These are phyloP conservation scores for Ondatra zibethicus DNA, from an alignment of 2,113 vertebrate species.

Conservation along the genomic window DNA sequence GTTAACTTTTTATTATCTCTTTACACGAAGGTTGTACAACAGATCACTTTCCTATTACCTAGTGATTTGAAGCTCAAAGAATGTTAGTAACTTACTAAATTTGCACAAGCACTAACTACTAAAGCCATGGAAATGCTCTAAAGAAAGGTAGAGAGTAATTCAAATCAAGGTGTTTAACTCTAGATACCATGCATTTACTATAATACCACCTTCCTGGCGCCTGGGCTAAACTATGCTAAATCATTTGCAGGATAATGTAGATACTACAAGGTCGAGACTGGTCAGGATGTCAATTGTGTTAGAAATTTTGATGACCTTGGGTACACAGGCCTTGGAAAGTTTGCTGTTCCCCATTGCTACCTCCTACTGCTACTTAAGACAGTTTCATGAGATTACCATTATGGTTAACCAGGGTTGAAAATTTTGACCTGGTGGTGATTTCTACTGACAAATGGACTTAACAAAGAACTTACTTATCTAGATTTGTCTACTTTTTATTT, in stretches of 20 bases:
- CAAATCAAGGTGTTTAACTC: background rate
- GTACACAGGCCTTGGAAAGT: background rate
- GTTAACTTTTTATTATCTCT: background rate
- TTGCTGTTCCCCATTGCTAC: background rate
- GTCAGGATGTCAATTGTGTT: background rate
- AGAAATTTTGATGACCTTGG: background rate
- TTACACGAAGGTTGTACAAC: background rate
- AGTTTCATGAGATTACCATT: background rate
- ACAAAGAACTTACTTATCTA: background rate
- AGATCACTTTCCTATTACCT: background rate
- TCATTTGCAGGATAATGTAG: background rate
- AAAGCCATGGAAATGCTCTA: background rate
- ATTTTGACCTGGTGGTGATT: background rate
- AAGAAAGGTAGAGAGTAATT: background rate
- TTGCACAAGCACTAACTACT: background rate
- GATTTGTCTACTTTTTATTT: background rate
- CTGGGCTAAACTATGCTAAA: background rate
- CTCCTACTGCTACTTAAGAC: background rate
- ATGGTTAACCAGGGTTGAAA: background rate
- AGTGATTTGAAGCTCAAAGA: background rate
- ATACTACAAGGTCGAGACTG: background rate
- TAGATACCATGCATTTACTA: background rate
- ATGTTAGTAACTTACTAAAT: background rate
- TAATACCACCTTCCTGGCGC: too few relatives aligned
- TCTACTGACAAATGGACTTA: background rate